Conservation (phyloP, 2,888 invertebrate genomes). For the Leptinotarsa juncta region DNA sequence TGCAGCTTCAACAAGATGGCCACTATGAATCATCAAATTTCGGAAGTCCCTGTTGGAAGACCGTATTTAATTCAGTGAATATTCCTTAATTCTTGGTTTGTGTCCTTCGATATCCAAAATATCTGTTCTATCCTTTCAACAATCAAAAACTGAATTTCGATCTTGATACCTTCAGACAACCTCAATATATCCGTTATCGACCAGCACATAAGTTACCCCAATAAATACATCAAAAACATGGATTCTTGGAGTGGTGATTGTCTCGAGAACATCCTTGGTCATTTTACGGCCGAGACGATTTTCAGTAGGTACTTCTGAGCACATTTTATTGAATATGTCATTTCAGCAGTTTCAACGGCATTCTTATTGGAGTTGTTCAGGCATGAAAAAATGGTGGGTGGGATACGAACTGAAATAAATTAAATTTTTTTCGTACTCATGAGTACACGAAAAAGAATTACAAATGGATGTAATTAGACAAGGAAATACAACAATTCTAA, state of each 20-base stretch:
- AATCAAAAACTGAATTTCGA: background rate
- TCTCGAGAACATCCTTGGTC: conserved; percentile 35
- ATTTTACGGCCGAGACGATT: conserved; percentile 26
- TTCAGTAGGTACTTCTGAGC: conserved; percentile 20
- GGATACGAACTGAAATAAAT: background rate
- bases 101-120: too few species aligned
- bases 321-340: conserved; percentile 27
- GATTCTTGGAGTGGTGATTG: conserved; percentile 43
- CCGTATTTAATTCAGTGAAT: too few species aligned
- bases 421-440: too few species aligned
- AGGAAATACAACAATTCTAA: too few species aligned
- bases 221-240: conserved; percentile 48
- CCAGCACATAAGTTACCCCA: conserved; percentile 30
- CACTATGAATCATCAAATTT: too few species aligned
- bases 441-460: too few species aligned
- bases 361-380: background rate
- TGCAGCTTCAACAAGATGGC: too few species aligned
- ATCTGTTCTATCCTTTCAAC: background rate
- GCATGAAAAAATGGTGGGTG: too few species aligned
- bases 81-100: too few species aligned
- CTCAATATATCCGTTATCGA: background rate
- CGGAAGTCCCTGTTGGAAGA: too few species aligned
- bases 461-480: too few species aligned
- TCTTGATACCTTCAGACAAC: background rate
- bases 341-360: conserved; percentile 23